Evolutionary conservation across 2,888 invertebrate genomes (phyloP).

Genomic region (Mythimna pallens): DNA sequence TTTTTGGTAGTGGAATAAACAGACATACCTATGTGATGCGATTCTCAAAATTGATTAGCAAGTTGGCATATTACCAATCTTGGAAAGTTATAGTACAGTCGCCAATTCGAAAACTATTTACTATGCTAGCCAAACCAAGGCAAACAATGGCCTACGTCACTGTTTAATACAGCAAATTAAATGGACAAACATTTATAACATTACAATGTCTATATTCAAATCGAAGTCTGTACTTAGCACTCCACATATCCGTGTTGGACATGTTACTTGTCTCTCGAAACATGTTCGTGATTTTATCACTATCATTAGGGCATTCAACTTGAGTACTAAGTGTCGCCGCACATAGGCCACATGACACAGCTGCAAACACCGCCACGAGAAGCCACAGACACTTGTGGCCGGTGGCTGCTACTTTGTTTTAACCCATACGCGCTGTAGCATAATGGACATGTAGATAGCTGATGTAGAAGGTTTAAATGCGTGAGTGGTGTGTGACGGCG

Average conservation of each 20-base stretch:
- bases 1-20: background rate
- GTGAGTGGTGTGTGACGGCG: no score
- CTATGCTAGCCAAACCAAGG: background rate
- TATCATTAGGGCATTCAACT: slow-evolving; percentile 27
- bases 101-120: background rate
- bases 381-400: no score
- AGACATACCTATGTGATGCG: no score
- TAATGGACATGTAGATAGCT: no score
- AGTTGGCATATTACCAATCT: background rate
- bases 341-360: no score
- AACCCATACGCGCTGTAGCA: no score
- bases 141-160: background rate
- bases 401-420: no score
- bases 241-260: slow-evolving; percentile 34
- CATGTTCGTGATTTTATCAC: slow-evolving; percentile 36
- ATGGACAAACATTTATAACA: background rate
- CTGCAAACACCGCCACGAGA: no score
- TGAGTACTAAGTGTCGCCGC: slow-evolving; percentile 4
- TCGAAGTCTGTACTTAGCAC: slow-evolving; percentile 10
- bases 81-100: background rate
- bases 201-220: background rate
- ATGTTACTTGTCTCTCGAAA: slow-evolving; percentile 8
- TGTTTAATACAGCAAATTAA: slow-evolving; percentile 1
- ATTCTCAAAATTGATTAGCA: no score
- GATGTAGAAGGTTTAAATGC: no score